Base-by-base conservation (phyloP, 2,888 invertebrate species). In the Cantharis flavilabris region DNA sequence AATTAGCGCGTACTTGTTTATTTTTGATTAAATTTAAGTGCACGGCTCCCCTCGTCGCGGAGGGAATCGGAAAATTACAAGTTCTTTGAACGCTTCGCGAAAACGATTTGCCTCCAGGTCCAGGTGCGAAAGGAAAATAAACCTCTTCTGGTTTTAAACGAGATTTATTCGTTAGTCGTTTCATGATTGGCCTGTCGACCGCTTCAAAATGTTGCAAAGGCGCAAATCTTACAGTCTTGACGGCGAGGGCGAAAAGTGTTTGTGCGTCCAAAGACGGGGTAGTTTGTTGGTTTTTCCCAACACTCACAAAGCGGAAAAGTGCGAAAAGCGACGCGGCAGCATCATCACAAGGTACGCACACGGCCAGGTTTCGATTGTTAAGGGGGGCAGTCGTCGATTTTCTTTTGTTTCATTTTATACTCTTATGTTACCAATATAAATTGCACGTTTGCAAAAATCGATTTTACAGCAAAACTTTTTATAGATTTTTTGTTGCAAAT, bases 311-410 rank as follows among this genome's bases (percentile, higher is more conserved):
- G 73, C 65, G n/a, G 71, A 69, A 30, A 82, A 82, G 10, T 80
- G 82, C 9, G 86, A 86, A 80, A 88, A 86, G 76, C 85, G 90
- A 26, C 85, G 89, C 75, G 87, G 89, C 10, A 90, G 90, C 72
- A 83, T 90, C 76, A 89, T 90, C 70, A 86, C 88, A 83, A 90
- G 90, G 90, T 89, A 88, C 16, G 16, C 16, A 16, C 16, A n/a
- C 16, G 26, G 0, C 9, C 14, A 33, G 2, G 13, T 49, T 33
- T 13, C n/a, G 33, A 49, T 49, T 49, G 13, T n/a, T n/a, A n/a
- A n/a, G n/a, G n/a, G n/a, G n/a, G n/a, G n/a, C n/a, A n/a, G n/a
- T n/a, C n/a, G 28, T 10, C 26, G 10, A 30, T 9, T 9, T 30
- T 30, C 28, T 30, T 30, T 30, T 30, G 28, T 30, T 30, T 26